Percentiles rank a stretch among this genome's conserved stretches.
These are phyloP conservation scores for Apteryx mantelli DNA, from an alignment of 2,113 vertebrate species.

Conservation along the genomic window DNA sequence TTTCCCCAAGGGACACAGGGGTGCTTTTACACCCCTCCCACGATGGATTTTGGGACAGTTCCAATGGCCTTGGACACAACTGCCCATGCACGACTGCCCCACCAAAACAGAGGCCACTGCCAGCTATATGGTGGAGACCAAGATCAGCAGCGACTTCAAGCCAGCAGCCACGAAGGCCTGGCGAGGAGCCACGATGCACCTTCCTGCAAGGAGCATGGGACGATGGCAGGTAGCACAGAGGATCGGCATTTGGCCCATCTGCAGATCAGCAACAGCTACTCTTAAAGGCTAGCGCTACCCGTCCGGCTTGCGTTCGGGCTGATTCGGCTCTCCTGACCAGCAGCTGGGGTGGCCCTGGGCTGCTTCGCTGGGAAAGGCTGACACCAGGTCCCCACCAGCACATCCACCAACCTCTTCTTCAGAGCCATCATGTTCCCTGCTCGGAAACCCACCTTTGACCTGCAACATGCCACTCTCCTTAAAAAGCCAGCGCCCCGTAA, in stretches of 20 bases:
- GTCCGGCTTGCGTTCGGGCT: not conserved
- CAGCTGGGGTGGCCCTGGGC: not conserved
- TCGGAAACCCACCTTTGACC: not conserved
- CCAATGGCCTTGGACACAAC: not conserved
- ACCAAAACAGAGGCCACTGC: too few species aligned
- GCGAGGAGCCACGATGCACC: not conserved
- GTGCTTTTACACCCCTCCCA: not conserved
- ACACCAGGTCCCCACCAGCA: not conserved
- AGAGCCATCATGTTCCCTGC: not conserved
- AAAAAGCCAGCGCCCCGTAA: not conserved
- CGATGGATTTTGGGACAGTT: not conserved
- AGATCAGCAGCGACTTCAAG: not conserved
- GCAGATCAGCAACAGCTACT: too few species aligned
- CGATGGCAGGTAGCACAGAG: too few species aligned
- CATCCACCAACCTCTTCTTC: not conserved
- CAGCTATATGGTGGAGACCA: not conserved
- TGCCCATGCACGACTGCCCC: too few species aligned
- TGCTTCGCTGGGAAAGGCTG: accelerated
- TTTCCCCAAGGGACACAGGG: too few species aligned
- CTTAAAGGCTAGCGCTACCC: too few species aligned
- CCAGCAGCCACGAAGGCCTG: not conserved
- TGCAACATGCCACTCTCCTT: not conserved
- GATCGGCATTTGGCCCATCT: too few species aligned
- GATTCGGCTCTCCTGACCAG: not conserved
- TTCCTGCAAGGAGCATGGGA: not conserved